Base-by-base conservation (phyloP, 2,113 vertebrate genomes). In the Lampris incognitus region DNA sequence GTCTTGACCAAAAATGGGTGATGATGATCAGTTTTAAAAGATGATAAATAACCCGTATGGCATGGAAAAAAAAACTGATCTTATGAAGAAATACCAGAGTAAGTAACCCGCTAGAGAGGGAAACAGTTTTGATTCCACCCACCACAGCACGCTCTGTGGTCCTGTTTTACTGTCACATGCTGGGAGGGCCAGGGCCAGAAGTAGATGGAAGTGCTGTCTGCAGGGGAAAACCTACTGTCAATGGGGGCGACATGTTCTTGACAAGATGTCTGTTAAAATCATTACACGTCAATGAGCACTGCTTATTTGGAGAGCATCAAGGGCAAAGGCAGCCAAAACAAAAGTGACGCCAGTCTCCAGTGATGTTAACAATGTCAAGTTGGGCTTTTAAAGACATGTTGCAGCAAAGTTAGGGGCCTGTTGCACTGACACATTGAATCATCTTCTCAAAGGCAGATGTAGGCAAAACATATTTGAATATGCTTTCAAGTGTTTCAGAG, bases 281-380 rank as follows among this genome's bases (percentile, higher is more conserved):
- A 73, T 48, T 38, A 73, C 68, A 9, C 6, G 7, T 40, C 59
- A 38, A 2, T 59, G 74, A 77, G 44, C 79, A 66, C 55, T 4
- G 63, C 70, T 69, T 80, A 69, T 80, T 63, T 58, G 44, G 55
- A 50, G 46, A 36, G 52, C 48, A 50, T 37, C 55, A 39, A 39
- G 38, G 36, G 9, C 57, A 38, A 51, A 55, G 37, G 39, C 58
- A 54, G n/a, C 50, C 37, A 62, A 40, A 66, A 75, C 44, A 4
- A 61, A 42, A 44, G 5, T n/a, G 48, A 39, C 9, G 5, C 13
- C 63, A 5, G 5, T 49, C n/a, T 37, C 5, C 48, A 24, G 3
- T 24, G 36, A 10, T 6, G 7, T n/a, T 11, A 50, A 50, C 44
- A 65, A 49, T 63, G 46, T 38, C 42, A 49, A 1, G 46, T 50